phyloP scores from a whole-genome alignment of 1,140 invertebrate genomes.

The Gonatopus flavifemur region DNA sequence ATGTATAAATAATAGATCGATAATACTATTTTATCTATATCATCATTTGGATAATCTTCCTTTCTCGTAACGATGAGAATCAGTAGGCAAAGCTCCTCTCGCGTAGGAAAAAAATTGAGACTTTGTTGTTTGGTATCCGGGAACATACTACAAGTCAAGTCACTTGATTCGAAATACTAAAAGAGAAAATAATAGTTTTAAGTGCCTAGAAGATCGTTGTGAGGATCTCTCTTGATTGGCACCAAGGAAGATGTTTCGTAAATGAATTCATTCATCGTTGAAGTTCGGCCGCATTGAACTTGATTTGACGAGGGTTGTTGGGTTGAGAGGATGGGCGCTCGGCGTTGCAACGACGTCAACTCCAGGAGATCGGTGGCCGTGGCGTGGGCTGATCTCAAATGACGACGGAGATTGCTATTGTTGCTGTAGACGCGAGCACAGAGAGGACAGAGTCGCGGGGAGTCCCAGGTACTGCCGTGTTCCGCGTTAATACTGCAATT shows the following conservation, averaged over 20 bases:
- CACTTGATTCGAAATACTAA: too few species aligned
- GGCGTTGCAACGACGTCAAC: constrained; percentile 40
- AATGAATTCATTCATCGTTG: background rate
- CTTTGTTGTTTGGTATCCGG: too few species aligned
- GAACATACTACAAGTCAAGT: too few species aligned
- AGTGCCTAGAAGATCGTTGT: too few species aligned
- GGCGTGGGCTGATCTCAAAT: constrained; percentile 50
- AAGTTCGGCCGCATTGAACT: background rate
- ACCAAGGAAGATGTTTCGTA: background rate
- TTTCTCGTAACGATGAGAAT: too few species aligned
- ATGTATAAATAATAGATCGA: too few species aligned
- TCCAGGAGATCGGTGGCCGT: constrained; percentile 38
- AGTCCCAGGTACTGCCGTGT: constrained; percentile 38
- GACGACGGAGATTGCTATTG: constrained; percentile 55
- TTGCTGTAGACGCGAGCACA: constrained; percentile 56
- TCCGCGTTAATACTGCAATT: constrained; percentile 26
- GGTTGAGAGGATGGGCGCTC: background rate
- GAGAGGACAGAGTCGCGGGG: constrained; percentile 48
- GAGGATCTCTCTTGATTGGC: background rate
- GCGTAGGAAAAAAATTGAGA: too few species aligned
- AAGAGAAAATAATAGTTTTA: too few species aligned
- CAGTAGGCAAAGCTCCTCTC: too few species aligned
- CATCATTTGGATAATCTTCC: too few species aligned
- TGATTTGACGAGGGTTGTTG: background rate
- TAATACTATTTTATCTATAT: too few species aligned